Evolutionary conservation across 2,888 invertebrate species (phyloP).

Genomic region (Parnassius apollo): DNA sequence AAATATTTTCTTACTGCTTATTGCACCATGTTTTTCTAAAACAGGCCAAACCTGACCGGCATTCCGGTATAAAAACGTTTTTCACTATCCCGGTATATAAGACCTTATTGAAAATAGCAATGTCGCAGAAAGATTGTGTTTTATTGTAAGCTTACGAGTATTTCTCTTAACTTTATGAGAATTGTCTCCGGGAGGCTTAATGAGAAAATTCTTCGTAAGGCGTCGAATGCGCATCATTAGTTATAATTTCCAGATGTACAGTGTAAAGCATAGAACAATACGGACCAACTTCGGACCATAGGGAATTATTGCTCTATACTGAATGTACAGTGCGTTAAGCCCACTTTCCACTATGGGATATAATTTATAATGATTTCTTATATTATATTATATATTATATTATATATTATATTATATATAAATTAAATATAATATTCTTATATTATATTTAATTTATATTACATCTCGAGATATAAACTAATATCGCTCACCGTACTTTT

Average conservation of each 20-base stretch:
- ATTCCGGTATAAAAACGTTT: slow-evolving; percentile 75
- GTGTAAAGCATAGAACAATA: not conserved
- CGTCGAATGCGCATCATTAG: slow-evolving; percentile 1
- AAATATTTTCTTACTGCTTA: slow-evolving; percentile 43
- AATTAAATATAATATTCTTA: too few relatives aligned
- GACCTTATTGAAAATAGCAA: slow-evolving; percentile 75
- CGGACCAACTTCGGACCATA: too few relatives aligned
- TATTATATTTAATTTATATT: too few relatives aligned
- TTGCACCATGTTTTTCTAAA: slow-evolving; percentile 34
- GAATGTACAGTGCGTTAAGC: too few relatives aligned
- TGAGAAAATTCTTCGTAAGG: slow-evolving; percentile 17
- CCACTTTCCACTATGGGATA: too few relatives aligned
- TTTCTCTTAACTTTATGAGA: slow-evolving; percentile 16
- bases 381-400: too few relatives aligned
- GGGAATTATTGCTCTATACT: too few relatives aligned
- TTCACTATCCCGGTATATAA: slow-evolving; percentile 65
- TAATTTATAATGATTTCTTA: too few relatives aligned
- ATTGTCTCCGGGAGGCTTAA: slow-evolving; percentile 21
- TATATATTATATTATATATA: too few relatives aligned
- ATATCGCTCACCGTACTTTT: too few relatives aligned
- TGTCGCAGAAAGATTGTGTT: slow-evolving; percentile 56
- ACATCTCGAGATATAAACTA: too few relatives aligned
- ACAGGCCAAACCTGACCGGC: slow-evolving; percentile 40
- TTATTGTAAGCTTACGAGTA: slow-evolving; percentile 58
- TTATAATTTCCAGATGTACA: slow-evolving; percentile 8